Percentiles rank a stretch among this genome's conserved stretches.
phyloP scores from a whole-genome alignment of 2,797 vertebrate species.

The Diglossa cyanea region DNA sequence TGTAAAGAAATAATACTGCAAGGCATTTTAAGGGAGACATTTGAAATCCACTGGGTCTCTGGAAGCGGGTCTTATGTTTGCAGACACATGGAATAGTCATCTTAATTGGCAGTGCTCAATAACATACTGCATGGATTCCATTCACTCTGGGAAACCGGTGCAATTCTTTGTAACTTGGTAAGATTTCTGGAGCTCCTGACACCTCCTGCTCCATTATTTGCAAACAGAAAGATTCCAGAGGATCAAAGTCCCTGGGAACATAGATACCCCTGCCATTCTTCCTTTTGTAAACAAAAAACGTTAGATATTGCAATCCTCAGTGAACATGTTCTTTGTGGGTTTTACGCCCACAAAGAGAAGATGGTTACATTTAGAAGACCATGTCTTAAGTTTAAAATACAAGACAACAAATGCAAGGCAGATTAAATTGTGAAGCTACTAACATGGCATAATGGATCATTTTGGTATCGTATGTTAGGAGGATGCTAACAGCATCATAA shows the following conservation, averaged over 20 bases:
- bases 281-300: not conserved
- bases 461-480: not conserved
- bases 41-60: not conserved
- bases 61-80: not conserved
- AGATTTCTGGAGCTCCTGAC: conserved; percentile 23
- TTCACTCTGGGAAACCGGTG: not conserved
- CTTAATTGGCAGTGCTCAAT: not conserved
- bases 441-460: not conserved
- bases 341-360: not conserved
- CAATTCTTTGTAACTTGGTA: not conserved
- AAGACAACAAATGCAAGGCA: not conserved
- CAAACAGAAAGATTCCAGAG: conserved; percentile 8
- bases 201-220: not conserved
- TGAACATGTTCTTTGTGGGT: not conserved
- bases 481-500: conserved; percentile 36
- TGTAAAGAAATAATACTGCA: not conserved
- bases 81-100: not conserved
- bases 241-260: not conserved
- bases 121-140: not conserved
- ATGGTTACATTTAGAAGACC: not conserved
- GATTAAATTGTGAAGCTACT: not conserved
- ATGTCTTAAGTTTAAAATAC: not conserved
- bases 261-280: not conserved
- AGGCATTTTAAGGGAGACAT: not conserved
- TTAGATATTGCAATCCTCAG: not conserved